A percentile compares a stretch with the other conserved stretches of the same genome.
Evolutionary conservation across 2,113 vertebrate species (phyloP).

Genomic region (Python bivittatus): DNA sequence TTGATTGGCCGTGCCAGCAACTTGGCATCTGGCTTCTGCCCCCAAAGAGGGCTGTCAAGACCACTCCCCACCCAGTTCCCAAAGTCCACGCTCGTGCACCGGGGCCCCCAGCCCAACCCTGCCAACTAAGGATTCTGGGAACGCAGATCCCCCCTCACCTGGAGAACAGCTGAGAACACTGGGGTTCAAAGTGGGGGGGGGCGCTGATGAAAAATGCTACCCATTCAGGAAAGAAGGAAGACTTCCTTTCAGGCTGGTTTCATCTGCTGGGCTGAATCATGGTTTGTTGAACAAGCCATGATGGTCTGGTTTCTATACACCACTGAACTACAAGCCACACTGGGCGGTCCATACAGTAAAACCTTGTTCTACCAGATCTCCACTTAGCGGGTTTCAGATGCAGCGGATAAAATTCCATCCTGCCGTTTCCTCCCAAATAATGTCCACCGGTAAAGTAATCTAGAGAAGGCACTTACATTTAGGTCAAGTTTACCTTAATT

Average conservation of each 20-base stretch:
- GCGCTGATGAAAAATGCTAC: no score
- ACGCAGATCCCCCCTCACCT: no score
- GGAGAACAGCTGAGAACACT: no score
- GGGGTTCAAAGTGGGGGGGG: no score
- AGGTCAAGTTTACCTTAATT: no score
- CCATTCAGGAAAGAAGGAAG: no score
- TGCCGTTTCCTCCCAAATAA: neutral
- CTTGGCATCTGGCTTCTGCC: neutral
- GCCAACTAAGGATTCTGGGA: neutral
- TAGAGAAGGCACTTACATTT: no score
- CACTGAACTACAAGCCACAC: neutral
- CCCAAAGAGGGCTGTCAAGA: neutral
- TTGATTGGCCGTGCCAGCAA: no score
- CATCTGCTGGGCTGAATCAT: neutral
- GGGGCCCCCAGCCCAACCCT: neutral
- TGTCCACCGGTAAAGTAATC: no score
- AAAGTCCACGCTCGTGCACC: neutral
- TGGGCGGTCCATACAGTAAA: neutral
- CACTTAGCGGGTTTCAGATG: neutral
- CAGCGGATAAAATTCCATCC: no score
- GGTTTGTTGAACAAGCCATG: neutral
- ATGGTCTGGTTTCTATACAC: no score
- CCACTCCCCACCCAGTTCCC: neutral
- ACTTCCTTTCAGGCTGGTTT: no score
- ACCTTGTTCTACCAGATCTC: neutral